phyloP scores from a whole-genome alignment of 2,888 invertebrate species.

The Saturnia japonica region DNA sequence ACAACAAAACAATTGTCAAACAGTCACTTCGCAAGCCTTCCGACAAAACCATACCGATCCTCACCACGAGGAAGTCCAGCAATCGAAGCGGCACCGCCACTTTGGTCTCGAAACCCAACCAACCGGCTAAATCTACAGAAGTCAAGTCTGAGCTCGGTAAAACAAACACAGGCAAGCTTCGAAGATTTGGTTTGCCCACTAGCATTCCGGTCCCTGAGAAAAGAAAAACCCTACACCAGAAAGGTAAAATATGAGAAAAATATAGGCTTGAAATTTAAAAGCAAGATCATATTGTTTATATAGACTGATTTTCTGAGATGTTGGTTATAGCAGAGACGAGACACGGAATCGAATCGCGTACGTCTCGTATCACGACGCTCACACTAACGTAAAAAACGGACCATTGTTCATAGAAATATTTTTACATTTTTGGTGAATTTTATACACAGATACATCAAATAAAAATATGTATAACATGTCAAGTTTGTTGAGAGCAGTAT shows the following conservation, averaged over 20 bases:
- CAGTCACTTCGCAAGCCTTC: conserved; percentile 28
- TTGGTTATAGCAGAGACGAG: conserved; percentile 47
- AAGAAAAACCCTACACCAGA: background rate
- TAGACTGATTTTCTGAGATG: conserved; percentile 39
- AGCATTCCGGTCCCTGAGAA: background rate
- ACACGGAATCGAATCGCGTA: conserved; percentile 49
- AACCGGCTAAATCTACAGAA: conserved; percentile 32
- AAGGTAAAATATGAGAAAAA: background rate
- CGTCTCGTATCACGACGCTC: conserved; percentile 54
- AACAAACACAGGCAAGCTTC: background rate
- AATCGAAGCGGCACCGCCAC: conserved; percentile 33
- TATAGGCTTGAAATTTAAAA: background rate
- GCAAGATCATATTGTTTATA: background rate
- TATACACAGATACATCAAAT: conserved; percentile 38
- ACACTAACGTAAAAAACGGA: conserved; percentile 69
- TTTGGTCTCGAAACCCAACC: conserved; percentile 15
- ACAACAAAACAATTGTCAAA: conserved; percentile 20
- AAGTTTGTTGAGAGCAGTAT: conserved; percentile 53
- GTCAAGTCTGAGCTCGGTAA: conserved; percentile 22
- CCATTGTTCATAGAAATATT: conserved; percentile 75
- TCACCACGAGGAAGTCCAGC: conserved; percentile 37
- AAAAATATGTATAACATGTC: conserved; percentile 58
- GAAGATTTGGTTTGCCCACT: background rate
- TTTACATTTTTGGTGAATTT: conserved; percentile 65
- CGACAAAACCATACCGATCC: conserved; percentile 32